Evolutionary conservation across 2,113 vertebrate species (phyloP), one percentile per base, ranked within the genome.

Genomic region (Steatornis caripensis): DNA sequence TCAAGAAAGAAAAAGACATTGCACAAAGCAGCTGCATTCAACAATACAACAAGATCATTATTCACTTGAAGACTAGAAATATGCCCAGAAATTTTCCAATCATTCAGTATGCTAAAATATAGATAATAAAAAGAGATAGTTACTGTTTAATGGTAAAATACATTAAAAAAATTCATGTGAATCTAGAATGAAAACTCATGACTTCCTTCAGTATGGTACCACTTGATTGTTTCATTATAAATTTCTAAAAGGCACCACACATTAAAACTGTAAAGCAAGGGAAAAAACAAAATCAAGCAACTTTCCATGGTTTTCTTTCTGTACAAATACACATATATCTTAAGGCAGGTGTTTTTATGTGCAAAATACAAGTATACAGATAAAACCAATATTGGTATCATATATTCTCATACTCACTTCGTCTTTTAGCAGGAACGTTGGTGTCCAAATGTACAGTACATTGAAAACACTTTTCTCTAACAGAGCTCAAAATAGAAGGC

Each of bases 161-260:
- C 95, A 78, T 97, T 95, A 90, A 88, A 97, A 95, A 97, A 95
- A 96, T 85, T 91, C 94, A 92, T 95, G 90, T 61, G 61, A 94
- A 71, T 89, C 70, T 94, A 94, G 95, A 97, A 98, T 94, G 83
- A 97, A 98, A 97, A 96, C 84, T 91, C 61, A 87, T 61, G 15
- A 96, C 79, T 95, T 93, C 68, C 79, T 97, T 96, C 94, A 85
- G 97, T 96, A 96, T 95, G 96, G 93, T 97, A 97, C 94, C 97
- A 62, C 93, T 97, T 85, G 89, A 83, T 81, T 78, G 37, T 95
- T 94, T 97, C 92, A 91, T 95, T 96, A 96, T 91, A 97, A 95
- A 98, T 97, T 95, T 98, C 91, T 98, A 98, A 98, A 99, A 99
- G 99, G 99, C 98, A 99, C 99, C 98, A 98, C 98, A 99, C 98